Conservation (phyloP, 2,888 invertebrate species). For the Leuctra nigra region DNA sequence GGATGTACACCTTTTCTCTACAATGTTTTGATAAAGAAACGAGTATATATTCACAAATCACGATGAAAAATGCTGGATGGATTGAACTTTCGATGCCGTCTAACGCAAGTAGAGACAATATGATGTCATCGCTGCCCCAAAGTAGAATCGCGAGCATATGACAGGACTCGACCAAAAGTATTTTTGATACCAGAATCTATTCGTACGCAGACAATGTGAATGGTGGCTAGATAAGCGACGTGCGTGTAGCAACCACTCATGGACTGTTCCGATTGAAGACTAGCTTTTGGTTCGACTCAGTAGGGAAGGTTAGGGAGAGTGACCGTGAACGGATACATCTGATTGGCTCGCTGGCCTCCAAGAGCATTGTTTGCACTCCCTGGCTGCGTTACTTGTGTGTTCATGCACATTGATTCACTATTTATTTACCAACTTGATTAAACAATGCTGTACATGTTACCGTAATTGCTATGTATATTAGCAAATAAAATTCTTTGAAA, state of each 20-base stretch:
- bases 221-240: too few species aligned
- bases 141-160: too few species aligned
- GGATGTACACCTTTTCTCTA: conserved; percentile 27
- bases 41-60: too few species aligned
- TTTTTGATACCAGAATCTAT: conserved; percentile 28
- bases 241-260: too few species aligned
- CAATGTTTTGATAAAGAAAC: conserved; percentile 25
- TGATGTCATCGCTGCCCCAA: too few species aligned
- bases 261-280: too few species aligned
- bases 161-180: conserved; percentile 8
- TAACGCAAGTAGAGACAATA: too few species aligned
- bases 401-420: neutral
- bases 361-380: conserved; percentile 82
- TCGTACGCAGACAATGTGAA: conserved; percentile 55
- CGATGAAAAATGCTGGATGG: conserved; percentile 25
- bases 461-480: neutral
- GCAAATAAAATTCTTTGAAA: neutral
- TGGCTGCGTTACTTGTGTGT: conserved; percentile 23
- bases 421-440: neutral
- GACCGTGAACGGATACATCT: conserved; percentile 1
- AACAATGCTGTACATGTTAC: neutral
- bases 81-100: too few species aligned
- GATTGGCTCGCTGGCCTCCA: conserved; percentile 61
- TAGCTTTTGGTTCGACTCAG: too few species aligned
- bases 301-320: too few species aligned